These are phyloP conservation scores for Cydia pomonella DNA, from an alignment of 1,140 invertebrate genomes.

Conservation along the genomic window DNA sequence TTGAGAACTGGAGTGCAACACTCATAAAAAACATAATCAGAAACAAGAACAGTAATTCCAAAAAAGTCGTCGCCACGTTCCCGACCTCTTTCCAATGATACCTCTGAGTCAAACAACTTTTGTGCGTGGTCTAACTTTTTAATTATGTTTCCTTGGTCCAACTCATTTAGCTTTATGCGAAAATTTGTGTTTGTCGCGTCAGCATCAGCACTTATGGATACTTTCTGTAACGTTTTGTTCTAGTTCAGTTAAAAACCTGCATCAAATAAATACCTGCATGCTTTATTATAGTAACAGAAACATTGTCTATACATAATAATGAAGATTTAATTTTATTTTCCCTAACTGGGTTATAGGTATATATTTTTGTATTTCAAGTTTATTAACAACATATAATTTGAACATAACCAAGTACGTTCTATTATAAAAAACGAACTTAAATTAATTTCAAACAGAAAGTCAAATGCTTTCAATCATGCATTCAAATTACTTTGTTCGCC, in stretches of 20 bases:
- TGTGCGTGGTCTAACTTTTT: slow-evolving; percentile 42
- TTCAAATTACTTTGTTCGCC: slow-evolving; percentile 19
- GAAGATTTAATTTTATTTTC: too few species aligned
- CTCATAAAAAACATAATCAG: slow-evolving; percentile 35
- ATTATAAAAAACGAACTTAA: neutral
- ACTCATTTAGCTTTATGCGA: slow-evolving; percentile 21
- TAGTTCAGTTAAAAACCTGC: too few species aligned
- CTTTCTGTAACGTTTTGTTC: too few species aligned
- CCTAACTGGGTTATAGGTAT: too few species aligned
- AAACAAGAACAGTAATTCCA: slow-evolving; percentile 40
- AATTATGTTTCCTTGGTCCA: slow-evolving; percentile 45
- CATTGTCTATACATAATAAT: too few species aligned
- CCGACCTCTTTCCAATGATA: slow-evolving; percentile 33
- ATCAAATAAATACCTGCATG: too few species aligned
- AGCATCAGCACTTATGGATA: neutral
- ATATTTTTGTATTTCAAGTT: too few species aligned
- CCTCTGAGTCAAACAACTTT: slow-evolving; percentile 36
- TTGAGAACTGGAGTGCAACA: slow-evolving; percentile 24
- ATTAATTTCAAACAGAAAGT: neutral
- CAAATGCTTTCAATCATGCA: slow-evolving; percentile 15
- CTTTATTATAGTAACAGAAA: too few species aligned
- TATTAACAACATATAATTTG: too few species aligned
- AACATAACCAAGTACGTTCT: neutral
- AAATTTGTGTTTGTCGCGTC: slow-evolving; percentile 5
- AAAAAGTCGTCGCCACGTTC: slow-evolving; percentile 35